Conservation (phyloP, 2,888 invertebrate species). For the Tinea semifulvella region DNA sequence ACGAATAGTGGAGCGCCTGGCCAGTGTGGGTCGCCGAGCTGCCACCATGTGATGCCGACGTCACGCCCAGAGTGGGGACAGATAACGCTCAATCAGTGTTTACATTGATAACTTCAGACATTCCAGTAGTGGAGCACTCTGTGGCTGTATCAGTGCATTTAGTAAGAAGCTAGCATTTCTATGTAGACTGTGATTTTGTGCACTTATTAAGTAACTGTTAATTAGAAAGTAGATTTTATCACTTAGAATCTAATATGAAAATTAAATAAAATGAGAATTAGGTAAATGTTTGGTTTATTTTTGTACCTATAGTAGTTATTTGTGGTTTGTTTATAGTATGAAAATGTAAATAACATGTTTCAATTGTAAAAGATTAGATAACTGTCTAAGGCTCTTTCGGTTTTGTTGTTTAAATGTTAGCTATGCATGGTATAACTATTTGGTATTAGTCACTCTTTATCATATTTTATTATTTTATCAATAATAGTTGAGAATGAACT, state of each 20-base stretch:
- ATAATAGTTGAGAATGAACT: too few species aligned
- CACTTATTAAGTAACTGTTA: slow-evolving; percentile 19
- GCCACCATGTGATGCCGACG: slow-evolving; percentile 40
- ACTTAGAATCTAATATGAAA: slow-evolving; percentile 24
- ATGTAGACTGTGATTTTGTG: slow-evolving; percentile 35
- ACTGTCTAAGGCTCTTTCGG: too few species aligned
- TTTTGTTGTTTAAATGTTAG: too few species aligned
- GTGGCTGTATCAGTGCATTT: slow-evolving; percentile 53
- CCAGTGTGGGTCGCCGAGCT: slow-evolving; percentile 20
- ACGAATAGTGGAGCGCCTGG: slow-evolving; percentile 25
- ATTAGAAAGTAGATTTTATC: neutral
- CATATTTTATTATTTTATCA: too few species aligned
- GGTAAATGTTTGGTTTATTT: slow-evolving; percentile 34
- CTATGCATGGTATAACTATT: too few species aligned
- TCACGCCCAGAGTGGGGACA: slow-evolving; percentile 37
- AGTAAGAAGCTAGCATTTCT: slow-evolving; percentile 46
- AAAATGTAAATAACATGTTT: too few species aligned
- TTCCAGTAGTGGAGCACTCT: slow-evolving; percentile 55
- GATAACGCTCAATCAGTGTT: slow-evolving; percentile 36
- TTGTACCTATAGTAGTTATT: slow-evolving; percentile 19
- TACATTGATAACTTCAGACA: slow-evolving; percentile 46
- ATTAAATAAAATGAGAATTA: slow-evolving; percentile 65
- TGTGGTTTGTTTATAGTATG: neutral
- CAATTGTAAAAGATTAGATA: too few species aligned
- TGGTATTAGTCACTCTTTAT: too few species aligned